Percentiles rank a stretch among this genome's conserved stretches.
phyloP scores from a whole-genome alignment of 2,888 invertebrate species.

The Galerucella calmariensis region DNA sequence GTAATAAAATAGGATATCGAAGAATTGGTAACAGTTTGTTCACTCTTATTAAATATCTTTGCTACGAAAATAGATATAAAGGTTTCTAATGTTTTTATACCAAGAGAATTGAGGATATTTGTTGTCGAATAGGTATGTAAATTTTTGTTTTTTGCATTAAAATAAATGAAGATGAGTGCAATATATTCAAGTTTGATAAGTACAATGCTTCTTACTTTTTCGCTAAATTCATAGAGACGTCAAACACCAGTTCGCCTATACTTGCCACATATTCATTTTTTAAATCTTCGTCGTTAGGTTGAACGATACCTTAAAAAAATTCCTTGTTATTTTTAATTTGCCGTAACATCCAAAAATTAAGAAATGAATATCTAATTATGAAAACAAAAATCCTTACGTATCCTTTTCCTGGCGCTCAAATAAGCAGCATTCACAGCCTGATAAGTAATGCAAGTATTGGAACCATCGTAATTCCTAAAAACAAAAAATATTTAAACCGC shows the following conservation, averaged over 20 bases:
- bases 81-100: slow-evolving; percentile 7
- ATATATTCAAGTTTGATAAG: slow-evolving; percentile 8
- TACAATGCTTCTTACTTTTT: slow-evolving; percentile 72
- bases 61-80: too few relatives aligned
- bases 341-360: too few relatives aligned
- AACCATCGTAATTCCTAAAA: slow-evolving; percentile 76
- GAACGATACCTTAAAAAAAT: slow-evolving; percentile 77
- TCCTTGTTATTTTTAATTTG: neutral
- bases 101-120: neutral
- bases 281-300: slow-evolving; percentile 81
- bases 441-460: slow-evolving; percentile 87
- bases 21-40: too few relatives aligned
- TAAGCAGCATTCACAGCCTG: slow-evolving; percentile 91
- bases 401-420: slow-evolving; percentile 85
- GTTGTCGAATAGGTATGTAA: too few relatives aligned
- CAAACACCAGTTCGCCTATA: slow-evolving; percentile 86
- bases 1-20: too few relatives aligned
- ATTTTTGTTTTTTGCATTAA: too few relatives aligned
- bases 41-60: too few relatives aligned
- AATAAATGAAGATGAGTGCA: neutral
- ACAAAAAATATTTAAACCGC: slow-evolving; percentile 52
- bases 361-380: neutral
- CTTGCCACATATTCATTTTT: slow-evolving; percentile 86
- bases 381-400: slow-evolving; percentile 74
- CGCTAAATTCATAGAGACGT: slow-evolving; percentile 85